Evolutionary conservation across 1,140 invertebrate species (phyloP).

Genomic region (Diachasma alloeum): DNA sequence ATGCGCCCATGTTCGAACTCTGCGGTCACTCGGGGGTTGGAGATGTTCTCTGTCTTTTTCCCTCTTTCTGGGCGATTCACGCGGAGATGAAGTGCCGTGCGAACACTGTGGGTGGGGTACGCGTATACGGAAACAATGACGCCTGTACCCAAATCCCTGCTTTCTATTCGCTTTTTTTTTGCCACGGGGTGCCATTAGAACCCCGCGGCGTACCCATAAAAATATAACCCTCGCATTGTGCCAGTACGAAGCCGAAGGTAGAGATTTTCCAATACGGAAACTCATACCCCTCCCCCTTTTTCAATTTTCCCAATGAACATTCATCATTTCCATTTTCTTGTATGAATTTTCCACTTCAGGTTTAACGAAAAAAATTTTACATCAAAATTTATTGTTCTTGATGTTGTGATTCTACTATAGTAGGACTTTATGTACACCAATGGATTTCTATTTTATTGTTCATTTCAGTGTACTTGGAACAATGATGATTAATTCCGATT

Average conservation of each 20-base stretch:
- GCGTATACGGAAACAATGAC: conserved; percentile 54
- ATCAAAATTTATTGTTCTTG: neutral
- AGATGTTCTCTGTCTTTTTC: neutral
- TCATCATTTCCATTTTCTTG: neutral
- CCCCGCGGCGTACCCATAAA: conserved; percentile 51
- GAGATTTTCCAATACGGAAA: conserved; percentile 13
- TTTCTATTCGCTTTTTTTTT: conserved; percentile 43
- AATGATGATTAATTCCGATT: conserved; percentile 8
- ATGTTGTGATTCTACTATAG: neutral
- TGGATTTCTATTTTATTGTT: neutral
- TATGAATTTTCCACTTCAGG: neutral
- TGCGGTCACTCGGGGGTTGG: neutral
- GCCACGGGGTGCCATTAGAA: conserved; percentile 54
- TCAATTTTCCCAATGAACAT: neutral
- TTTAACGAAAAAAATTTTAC: too few relatives aligned
- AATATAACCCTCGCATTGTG: conserved; percentile 46
- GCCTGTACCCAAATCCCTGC: conserved; percentile 56
- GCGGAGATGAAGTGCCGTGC: conserved; percentile 26
- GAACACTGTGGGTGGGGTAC: conserved; percentile 49
- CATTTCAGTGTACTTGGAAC: neutral
- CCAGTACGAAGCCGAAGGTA: conserved; percentile 2
- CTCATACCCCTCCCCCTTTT: neutral
- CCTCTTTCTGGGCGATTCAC: neutral
- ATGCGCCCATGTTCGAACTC: conserved; percentile 27
- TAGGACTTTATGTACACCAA: neutral